Evolutionary conservation across 2,113 vertebrate genomes (phyloP).

Genomic region (Etia nguti): DNA sequence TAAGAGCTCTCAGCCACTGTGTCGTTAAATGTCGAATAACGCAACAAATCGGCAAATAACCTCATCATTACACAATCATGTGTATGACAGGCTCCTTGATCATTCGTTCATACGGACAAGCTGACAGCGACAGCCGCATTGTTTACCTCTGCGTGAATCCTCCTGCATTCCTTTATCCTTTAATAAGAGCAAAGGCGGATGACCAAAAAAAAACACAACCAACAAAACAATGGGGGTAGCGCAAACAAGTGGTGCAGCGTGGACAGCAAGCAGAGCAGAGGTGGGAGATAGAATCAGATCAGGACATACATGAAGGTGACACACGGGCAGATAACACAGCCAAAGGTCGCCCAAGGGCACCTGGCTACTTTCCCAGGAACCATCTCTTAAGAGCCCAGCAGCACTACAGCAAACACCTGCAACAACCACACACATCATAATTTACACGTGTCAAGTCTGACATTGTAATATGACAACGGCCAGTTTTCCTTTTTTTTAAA

Average conservation of each 20-base stretch:
- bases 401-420: not conserved
- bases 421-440: not conserved
- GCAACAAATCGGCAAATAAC: slow-evolving; percentile 38
- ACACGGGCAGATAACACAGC: slow-evolving; percentile 12
- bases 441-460: not conserved
- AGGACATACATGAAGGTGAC: slow-evolving; percentile 13
- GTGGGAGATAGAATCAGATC: slow-evolving; percentile 36
- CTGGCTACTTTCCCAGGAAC: not conserved
- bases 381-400: not conserved
- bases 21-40: slow-evolving; percentile 18
- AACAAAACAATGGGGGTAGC: not conserved
- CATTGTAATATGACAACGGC: not conserved
- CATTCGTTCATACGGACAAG: not conserved
- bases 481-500: not conserved
- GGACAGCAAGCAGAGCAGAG: slow-evolving; percentile 40
- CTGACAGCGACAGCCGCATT: slow-evolving; percentile 5
- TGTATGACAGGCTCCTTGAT: slow-evolving; percentile 18
- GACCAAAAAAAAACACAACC: not conserved
- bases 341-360: slow-evolving; percentile 38
- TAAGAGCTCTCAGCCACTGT: not conserved
- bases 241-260: slow-evolving; percentile 30
- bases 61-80: slow-evolving; percentile 35
- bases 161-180: not conserved
- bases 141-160: slow-evolving; percentile 11
- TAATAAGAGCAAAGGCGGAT: not conserved